Evolutionary conservation across 2,888 invertebrate genomes (phyloP).

Genomic region (Mayetiola destructor): DNA sequence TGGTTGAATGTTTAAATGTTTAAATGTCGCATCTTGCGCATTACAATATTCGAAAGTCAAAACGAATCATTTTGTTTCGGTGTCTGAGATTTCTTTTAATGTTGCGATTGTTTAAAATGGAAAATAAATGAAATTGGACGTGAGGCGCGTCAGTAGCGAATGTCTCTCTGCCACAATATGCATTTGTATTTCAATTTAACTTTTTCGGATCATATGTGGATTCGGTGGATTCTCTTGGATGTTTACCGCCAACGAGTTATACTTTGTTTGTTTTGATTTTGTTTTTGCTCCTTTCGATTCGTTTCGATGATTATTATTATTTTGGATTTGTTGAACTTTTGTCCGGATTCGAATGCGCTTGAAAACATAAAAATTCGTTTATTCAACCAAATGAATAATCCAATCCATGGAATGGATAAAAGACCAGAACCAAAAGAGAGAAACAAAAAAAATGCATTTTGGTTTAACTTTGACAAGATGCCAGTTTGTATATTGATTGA

Average conservation of each 20-base stretch:
- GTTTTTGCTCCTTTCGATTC: neutral
- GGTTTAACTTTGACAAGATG: conserved; percentile 3
- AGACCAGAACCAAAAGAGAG: neutral
- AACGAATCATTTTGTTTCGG: neutral
- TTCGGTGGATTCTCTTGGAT: neutral
- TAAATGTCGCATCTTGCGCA: too few relatives aligned
- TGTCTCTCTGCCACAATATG: neutral
- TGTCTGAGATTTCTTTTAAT: neutral
- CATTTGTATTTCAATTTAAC: too few relatives aligned
- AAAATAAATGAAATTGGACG: neutral
- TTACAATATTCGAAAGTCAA: neutral
- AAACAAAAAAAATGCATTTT: conserved; percentile 1
- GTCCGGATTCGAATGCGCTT: neutral
- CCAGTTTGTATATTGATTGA: neutral
- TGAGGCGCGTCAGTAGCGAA: neutral
- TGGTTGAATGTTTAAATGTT: too few relatives aligned
- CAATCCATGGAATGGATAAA: neutral
- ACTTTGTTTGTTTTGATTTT: neutral
- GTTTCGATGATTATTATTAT: neutral
- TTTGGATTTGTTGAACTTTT: neutral
- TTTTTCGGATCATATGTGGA: too few relatives aligned
- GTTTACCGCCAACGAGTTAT: conserved; percentile 5
- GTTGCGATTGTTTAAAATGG: neutral
- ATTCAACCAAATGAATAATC: neutral
- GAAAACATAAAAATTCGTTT: neutral